Base-by-base conservation (phyloP, 2,113 vertebrate genomes). In the Pachypanchax playfairii region DNA sequence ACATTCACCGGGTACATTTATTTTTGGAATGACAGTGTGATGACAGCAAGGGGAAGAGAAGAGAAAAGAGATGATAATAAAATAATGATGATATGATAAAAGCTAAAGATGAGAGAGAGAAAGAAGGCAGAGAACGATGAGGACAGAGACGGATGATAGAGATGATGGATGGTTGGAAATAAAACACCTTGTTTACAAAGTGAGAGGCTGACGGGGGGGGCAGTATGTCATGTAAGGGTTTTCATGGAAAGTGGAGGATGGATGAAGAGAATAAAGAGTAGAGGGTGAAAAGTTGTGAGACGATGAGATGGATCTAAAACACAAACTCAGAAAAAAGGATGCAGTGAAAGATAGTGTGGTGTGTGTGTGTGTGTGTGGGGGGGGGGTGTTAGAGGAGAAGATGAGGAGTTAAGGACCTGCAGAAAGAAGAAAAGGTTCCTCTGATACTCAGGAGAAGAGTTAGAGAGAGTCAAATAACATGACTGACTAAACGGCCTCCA, bases 401-500 rank as follows among this genome's bases (percentile, higher is more conserved):
- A 26, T 6, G 14, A 26, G 31, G 46, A 14, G 13, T 6, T 14
- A 29, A 50, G 15, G 1, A 25, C 3, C 3, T 15, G 14, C 14
- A 13, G 28, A 21, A 61, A 31, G 41, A 46, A 17, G 28, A 53
- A 21, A 11, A n/a, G 28, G 17, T 33, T 33, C 4, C 11, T 33
- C 31, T 5, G 31, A 33, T 10, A 33, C 4, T 33, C 31, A 17
- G 43, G 43, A 46, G 10, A 11, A 46, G 36, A 39, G 36, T 4
- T 14, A 21, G 18, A 43, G 7, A 21, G 8, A 21, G 8, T 21
- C n/a, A 24, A 47, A 49, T 35, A 77, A 80, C 84, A 81, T 71
- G 84, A 70, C 59, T 56, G 75, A 66, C 72, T 69, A 66, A 83
- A 67, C 21, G 69, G 43, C 79, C 80, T 75, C 77, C 25, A 28